Base-by-base conservation (phyloP, 2,113 vertebrate species). In the Perccottus glenii region DNA sequence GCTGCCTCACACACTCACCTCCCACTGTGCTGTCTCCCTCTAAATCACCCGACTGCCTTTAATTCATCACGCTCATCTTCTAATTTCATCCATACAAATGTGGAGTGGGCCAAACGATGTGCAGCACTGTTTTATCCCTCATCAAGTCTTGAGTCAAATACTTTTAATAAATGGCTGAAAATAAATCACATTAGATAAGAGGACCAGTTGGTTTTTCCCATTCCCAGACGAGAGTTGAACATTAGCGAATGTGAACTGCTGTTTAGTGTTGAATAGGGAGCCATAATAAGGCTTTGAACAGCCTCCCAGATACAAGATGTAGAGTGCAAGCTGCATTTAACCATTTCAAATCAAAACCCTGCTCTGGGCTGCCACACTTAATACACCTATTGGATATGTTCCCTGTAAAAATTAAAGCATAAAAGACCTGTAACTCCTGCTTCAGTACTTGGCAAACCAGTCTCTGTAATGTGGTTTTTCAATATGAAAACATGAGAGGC, bases 391-490 rank as follows among this genome's bases (percentile, higher is more conserved):
- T 68, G 50, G 73, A 69, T 32, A 3, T 38, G 72, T 57, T 80
- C 62, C 67, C 68, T 60, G 67, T 77, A 73, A 87, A 48, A 75
- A 73, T 69, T 55, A 82, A 86, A 80, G 77, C 67, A 33, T 70
- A 60, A 64, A 75, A 53, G 71, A 71, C 75, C 67, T 64, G 58
- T 71, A 84, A 85, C 77, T 88, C 75, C 64, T 67, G 72, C 74
- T 78, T 80, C 67, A 58, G 80, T 77, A 36, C 75, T 59, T 73
- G 73, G 63, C 55, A 15, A 78, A 67, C 69, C 42, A 1, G 52
- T 59, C 10, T 60, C 59, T 75, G 49, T 87, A 76, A 89, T 90
- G 89, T 90, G 82, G 88, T 67, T 74, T 80, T 70, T 81, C 78
- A 69, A 73, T 76, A 72, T 71, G 73, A 84, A 84, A 86, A 85